Percentiles rank a stretch among this genome's conserved stretches.
Conservation (phyloP, 2,888 invertebrate genomes). For the Eupithecia dodoneata region DNA sequence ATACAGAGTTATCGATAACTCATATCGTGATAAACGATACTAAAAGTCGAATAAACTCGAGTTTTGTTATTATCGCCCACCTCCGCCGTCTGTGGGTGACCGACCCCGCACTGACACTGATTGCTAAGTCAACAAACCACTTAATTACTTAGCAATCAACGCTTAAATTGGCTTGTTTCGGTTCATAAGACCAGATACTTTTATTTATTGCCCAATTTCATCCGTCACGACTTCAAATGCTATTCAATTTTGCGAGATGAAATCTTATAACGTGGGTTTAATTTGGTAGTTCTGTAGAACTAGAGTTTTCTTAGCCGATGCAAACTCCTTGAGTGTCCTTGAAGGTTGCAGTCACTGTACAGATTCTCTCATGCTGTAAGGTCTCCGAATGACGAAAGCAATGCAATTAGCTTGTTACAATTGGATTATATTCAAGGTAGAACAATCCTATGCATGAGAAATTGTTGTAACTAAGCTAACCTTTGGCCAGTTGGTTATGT, state of each 20-base stretch:
- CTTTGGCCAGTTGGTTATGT: background rate
- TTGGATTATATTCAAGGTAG: constrained; percentile 28
- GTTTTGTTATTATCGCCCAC: constrained; percentile 38
- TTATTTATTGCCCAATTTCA: constrained; percentile 21
- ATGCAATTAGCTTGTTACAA: constrained; percentile 35
- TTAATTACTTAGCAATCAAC: constrained; percentile 51
- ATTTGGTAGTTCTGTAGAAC: background rate
- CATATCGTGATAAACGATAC: constrained; percentile 17
- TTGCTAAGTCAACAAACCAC: constrained; percentile 49
- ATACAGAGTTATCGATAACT: constrained; percentile 23
- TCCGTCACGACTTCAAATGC: constrained; percentile 12
- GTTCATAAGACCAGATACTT: constrained; percentile 20
- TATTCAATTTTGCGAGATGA: constrained; percentile 13
- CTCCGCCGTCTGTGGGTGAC: constrained; percentile 52
- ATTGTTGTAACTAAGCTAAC: background rate
- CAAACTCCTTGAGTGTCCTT: background rate
- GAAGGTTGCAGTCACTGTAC: constrained; percentile 13
- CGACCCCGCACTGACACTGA: constrained; percentile 52
- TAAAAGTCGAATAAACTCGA: constrained; percentile 19
- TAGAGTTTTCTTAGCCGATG: background rate
- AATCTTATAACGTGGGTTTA: background rate
- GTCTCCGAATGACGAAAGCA: constrained; percentile 31
- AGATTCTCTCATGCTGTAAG: constrained; percentile 24
- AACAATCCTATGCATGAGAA: background rate
- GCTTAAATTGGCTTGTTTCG: constrained; percentile 31